Conservation (phyloP, 2,888 invertebrate genomes). For the Lasioglossum calceatum region DNA sequence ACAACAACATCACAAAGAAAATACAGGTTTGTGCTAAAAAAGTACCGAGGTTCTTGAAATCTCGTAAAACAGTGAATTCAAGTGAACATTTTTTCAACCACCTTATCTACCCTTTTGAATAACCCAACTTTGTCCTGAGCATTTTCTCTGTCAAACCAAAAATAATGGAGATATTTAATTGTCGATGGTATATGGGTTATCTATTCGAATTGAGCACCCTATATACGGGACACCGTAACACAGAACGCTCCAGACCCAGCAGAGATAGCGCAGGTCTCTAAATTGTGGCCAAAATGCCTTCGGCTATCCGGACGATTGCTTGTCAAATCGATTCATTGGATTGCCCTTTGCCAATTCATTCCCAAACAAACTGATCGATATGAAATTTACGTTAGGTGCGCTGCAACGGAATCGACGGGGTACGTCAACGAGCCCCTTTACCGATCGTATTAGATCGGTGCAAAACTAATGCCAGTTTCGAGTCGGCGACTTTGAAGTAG, state of each 20-base stretch:
- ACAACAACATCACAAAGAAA: not conserved
- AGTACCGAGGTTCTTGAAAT: not conserved
- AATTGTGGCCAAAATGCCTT: conserved; percentile 61
- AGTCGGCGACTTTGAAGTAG: not conserved
- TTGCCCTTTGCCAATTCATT: conserved; percentile 62
- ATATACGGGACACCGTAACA: not conserved
- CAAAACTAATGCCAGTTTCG: not conserved
- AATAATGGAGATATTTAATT: not conserved
- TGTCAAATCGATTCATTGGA: conserved; percentile 66
- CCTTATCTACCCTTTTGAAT: not conserved
- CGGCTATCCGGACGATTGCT: conserved; percentile 64
- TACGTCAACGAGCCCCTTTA: not conserved
- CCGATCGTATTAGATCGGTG: not conserved
- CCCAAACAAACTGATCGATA: conserved; percentile 60
- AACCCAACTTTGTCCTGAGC: not conserved
- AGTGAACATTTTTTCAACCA: not conserved
- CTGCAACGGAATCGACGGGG: not conserved
- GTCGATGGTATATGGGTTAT: not conserved
- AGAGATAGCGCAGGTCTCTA: conserved; percentile 53
- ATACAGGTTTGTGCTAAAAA: not conserved
- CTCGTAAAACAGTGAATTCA: not conserved
- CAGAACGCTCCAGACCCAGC: conserved; percentile 14
- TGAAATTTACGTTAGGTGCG: conserved; percentile 5
- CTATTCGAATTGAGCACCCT: not conserved
- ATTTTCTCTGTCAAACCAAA: not conserved